Evolutionary conservation across 1,140 invertebrate genomes (phyloP).

Genomic region (Pogonomyrmex barbatus): DNA sequence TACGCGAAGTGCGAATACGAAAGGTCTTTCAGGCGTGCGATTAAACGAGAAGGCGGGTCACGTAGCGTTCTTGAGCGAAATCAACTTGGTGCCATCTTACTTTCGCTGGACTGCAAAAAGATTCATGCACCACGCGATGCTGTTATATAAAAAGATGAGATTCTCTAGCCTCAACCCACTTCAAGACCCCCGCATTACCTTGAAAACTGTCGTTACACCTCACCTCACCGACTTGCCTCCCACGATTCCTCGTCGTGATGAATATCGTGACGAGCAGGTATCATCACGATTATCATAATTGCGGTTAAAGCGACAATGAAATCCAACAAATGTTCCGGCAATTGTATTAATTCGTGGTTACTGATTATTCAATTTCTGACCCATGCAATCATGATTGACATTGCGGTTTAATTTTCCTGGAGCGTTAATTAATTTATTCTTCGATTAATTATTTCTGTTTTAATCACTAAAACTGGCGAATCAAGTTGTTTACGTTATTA

Average conservation of each 20-base stretch:
- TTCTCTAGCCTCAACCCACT: constrained; percentile 79
- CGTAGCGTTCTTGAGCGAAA: constrained; percentile 14
- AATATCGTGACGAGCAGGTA: constrained; percentile 40
- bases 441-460: constrained; percentile 13
- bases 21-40: neutral
- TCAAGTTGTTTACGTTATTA: neutral
- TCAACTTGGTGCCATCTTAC: constrained; percentile 44
- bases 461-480: neutral
- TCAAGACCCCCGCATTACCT: constrained; percentile 75
- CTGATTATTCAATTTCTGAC: constrained; percentile 15
- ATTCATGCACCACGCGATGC: constrained; percentile 70
- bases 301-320: constrained; percentile 22
- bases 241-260: constrained; percentile 31
- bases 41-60: neutral
- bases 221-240: constrained; percentile 23
- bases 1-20: neutral
- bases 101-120: constrained; percentile 52
- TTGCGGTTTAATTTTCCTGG: constrained; percentile 25
- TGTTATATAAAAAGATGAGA: constrained; percentile 75
- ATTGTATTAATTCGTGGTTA: constrained; percentile 29
- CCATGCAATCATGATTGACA: neutral
- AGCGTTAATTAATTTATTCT: neutral
- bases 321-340: constrained; percentile 13
- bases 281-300: constrained; percentile 55
- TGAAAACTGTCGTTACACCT: constrained; percentile 70